Percentiles rank a stretch among this genome's conserved stretches.
These are phyloP conservation scores for Austrofundulus limnaeus DNA, from an alignment of 2,113 vertebrate genomes.

Conservation along the genomic window DNA sequence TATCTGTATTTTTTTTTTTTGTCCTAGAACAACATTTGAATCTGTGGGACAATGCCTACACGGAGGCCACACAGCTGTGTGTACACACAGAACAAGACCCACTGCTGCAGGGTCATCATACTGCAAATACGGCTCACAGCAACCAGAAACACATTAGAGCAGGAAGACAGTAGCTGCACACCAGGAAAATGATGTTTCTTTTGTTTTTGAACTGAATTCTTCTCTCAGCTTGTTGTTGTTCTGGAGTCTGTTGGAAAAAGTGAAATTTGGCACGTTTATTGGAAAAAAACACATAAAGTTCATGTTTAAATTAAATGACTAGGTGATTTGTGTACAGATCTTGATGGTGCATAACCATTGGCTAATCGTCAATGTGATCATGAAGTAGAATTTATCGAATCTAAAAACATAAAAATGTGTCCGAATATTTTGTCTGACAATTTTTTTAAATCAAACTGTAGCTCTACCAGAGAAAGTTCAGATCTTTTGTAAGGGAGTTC, in stretches of 20 bases:
- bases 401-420: too few relatives aligned
- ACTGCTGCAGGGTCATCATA: slow-evolving; percentile 48
- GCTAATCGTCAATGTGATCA: too few relatives aligned
- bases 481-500: too few relatives aligned
- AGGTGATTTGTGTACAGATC: too few relatives aligned
- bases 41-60: slow-evolving; percentile 61
- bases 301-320: background rate
- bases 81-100: slow-evolving; percentile 40
- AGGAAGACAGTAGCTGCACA: slow-evolving; percentile 49
- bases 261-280: slow-evolving; percentile 19
- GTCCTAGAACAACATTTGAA: slow-evolving; percentile 63
- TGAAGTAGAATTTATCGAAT: too few relatives aligned
- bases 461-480: too few relatives aligned
- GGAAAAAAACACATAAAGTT: slow-evolving; percentile 11
- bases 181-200: slow-evolving; percentile 32
- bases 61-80: slow-evolving; percentile 68
- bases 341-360: too few relatives aligned
- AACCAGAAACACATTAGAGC: slow-evolving; percentile 44
- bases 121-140: slow-evolving; percentile 44
- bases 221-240: slow-evolving; percentile 19
- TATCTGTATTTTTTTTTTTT: too few relatives aligned
- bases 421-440: too few relatives aligned
- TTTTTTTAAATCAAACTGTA: too few relatives aligned
- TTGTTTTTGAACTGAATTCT: slow-evolving; percentile 33
- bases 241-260: slow-evolving; percentile 13